A percentile compares a stretch with the other conserved stretches of the same genome.
phyloP scores from a whole-genome alignment of 1,140 invertebrate species.

The Colletes latitarsis region DNA sequence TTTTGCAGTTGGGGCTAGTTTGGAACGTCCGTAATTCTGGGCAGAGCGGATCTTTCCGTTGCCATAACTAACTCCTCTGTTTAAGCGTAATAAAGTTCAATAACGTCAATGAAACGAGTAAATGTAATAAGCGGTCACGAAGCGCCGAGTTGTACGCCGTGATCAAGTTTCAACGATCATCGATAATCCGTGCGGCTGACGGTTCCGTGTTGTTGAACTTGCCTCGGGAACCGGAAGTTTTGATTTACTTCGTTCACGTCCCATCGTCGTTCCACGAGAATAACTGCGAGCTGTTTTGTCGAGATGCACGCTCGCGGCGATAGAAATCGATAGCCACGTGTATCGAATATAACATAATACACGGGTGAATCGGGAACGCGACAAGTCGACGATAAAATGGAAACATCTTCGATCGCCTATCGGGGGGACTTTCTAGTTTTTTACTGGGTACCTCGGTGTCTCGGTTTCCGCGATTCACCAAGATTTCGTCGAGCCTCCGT shows the following conservation, averaged over 20 bases:
- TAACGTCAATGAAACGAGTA: neutral
- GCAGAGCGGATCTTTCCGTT: no score
- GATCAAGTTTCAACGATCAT: slow-evolving; percentile 16
- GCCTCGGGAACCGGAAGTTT: slow-evolving; percentile 22
- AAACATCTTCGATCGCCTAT: neutral
- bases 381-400: neutral
- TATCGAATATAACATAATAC: slow-evolving; percentile 4
- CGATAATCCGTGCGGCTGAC: slow-evolving; percentile 1
- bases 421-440: neutral
- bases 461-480: neutral
- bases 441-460: no score
- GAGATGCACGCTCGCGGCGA: slow-evolving; percentile 2
- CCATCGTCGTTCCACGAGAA: slow-evolving; percentile 12
- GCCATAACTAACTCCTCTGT: neutral
- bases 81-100: neutral
- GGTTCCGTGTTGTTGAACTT: slow-evolving; percentile 12
- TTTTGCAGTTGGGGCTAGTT: no score
- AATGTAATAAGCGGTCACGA: neutral
- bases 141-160: neutral
- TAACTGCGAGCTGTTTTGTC: slow-evolving; percentile 23
- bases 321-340: slow-evolving; percentile 28
- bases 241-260: slow-evolving; percentile 13
- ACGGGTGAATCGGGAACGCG: no score
- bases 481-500: neutral
- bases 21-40: no score